Evolutionary conservation across 2,888 invertebrate genomes (phyloP), one percentile per base, ranked within the genome.

Genomic region (Sceliomorpha sp.): DNA sequence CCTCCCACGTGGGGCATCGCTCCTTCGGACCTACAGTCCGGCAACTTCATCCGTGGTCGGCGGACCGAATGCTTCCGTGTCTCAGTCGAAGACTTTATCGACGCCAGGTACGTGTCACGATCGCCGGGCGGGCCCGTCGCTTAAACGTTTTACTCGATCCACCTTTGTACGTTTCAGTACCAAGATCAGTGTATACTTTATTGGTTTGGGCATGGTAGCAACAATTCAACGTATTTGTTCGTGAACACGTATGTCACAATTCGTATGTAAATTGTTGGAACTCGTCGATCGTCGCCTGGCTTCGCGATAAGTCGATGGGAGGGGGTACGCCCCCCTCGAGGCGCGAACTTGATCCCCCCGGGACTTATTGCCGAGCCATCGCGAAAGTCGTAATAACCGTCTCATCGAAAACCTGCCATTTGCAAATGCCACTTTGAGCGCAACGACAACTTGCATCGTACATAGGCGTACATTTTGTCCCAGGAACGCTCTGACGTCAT

Each of bases 11-110:
- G 92, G 93, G 6, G 91, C 91, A 0, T 90, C 92, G 2, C 89
- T 93, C 68, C 88, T 94, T 37, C 89, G 94, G 44, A 92, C 93
- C 0, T 94, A 93, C 83, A 93, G 94, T 8, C 93, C 94, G 7
- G 91, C 91, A 7, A 89, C 91, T 6, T 90, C 84, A 13, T 79
- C 84, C 15, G 80, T 83, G 14, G 79, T 83, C 7, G 75, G 79
- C 1, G 86, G 84, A 7, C 80, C 85, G 1, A 86, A 79, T 56
- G 48, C 64, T 1, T 45, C 66, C 1, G 75, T 80, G 20, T 77
- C 84, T 13, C 84, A 82, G 50, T 77, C 86, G 9, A 86, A 87
- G 69, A 67, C 76, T 27, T 74, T 86, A 8, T 72, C 81, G 10
- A 84, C 85, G 20, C 82, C 87, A 81, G 87, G 86, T 87, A 85